Conservation (phyloP, 2,888 invertebrate species). For the Nudaria mundana region DNA sequence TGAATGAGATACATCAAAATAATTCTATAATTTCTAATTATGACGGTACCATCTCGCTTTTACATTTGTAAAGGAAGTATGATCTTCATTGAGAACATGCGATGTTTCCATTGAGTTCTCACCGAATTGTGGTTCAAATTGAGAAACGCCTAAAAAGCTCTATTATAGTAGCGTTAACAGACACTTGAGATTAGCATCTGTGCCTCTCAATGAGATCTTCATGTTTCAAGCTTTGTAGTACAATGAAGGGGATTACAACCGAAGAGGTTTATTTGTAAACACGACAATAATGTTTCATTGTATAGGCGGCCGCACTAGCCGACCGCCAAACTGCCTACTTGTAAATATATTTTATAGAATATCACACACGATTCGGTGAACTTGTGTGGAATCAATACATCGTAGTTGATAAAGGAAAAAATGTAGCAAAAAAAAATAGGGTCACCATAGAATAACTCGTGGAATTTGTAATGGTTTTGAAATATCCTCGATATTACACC, state of each 20-base stretch:
- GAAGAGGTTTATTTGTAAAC: slow-evolving; percentile 80
- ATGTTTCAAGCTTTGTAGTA: slow-evolving; percentile 54
- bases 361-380: slow-evolving; percentile 70
- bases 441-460: slow-evolving; percentile 24
- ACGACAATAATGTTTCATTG: slow-evolving; percentile 68
- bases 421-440: slow-evolving; percentile 31
- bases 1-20: no score
- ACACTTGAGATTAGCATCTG: slow-evolving; percentile 82
- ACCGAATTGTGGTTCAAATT: slow-evolving; percentile 65
- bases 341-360: slow-evolving; percentile 69
- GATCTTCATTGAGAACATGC: slow-evolving; percentile 53
- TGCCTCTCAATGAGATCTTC: slow-evolving; percentile 65
- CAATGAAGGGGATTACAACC: slow-evolving; percentile 72
- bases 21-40: no score
- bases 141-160: slow-evolving; percentile 63
- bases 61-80: slow-evolving; percentile 57
- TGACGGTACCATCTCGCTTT: slow-evolving; percentile 22
- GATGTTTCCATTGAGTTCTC: slow-evolving; percentile 57
- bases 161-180: slow-evolving; percentile 77
- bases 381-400: slow-evolving; percentile 51
- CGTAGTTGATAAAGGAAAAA: slow-evolving; percentile 43
- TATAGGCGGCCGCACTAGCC: slow-evolving; percentile 57
- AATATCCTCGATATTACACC: slow-evolving; percentile 7
- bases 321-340: slow-evolving; percentile 46
- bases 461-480: slow-evolving; percentile 14